Evolutionary conservation across 2,888 invertebrate genomes (phyloP), one percentile per base, ranked within the genome.

Genomic region (Loripinus fragilis): DNA sequence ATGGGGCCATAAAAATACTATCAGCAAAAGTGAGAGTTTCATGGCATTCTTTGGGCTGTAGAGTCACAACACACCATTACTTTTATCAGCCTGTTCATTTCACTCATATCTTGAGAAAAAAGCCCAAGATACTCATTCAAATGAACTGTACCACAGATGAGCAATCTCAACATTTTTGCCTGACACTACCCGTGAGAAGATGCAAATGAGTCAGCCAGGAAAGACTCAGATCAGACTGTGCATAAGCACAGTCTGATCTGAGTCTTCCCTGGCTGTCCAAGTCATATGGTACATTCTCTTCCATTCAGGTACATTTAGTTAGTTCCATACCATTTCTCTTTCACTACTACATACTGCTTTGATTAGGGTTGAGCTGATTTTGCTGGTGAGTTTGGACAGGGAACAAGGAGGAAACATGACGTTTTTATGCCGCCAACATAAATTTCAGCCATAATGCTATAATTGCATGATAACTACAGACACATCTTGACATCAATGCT

Each of bases 21-120:
- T 83, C 83, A 72, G 73, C 7, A 25, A 71, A 76, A 78, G 76
- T 83, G 83, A 78, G 68, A 79, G 66, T 74, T 82, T 81, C 76
- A 79, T 74, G 75, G 74, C 42, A 41, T 60, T 60, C 60, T 23
- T 60, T 30, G 60, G 60, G 20, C 60, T 33, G 60, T 5, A 60
- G 8, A 33, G 8, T 2, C 30, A 17, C 7, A 2, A 33, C 1
- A 20, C 23, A 33, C 33, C 60, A 60, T 60, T 33, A 60, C 28
- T 28, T 60, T 60, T 60, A 60, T 60, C 60, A 33, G 20, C 30
- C 5, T 17, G 2, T 17, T 60, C 60, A 60, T 33, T 60, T 60
- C 7, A 7, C 20, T 48, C n/a, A 15, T n/a, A n/a, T n/a, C n/a
- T n/a, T n/a, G n/a, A n/a, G n/a, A n/a, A n/a, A n/a, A n/a, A n/a